Evolutionary conservation across 2,113 vertebrate genomes (phyloP).

Genomic region (Antidorcas marsupialis): DNA sequence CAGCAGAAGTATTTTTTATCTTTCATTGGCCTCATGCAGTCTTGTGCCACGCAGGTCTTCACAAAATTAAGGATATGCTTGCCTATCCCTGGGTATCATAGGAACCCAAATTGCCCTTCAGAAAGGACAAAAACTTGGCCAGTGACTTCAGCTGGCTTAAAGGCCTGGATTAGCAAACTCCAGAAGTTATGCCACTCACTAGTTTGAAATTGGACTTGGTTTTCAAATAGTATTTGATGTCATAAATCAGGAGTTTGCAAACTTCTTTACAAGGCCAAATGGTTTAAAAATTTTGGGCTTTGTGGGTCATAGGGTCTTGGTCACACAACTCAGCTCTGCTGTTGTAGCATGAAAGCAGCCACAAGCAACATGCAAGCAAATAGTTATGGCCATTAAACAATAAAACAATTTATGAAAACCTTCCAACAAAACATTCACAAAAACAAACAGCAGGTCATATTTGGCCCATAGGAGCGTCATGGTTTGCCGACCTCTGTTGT

Average conservation of each 20-base stretch:
- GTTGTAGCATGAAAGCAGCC: not conserved
- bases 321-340: not conserved
- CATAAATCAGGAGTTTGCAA: not conserved
- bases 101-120: slow-evolving; percentile 24
- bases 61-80: not conserved
- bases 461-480: not conserved
- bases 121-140: slow-evolving; percentile 31
- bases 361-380: not conserved
- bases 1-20: not conserved
- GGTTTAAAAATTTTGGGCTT: not conserved
- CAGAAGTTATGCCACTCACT: not conserved
- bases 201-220: not conserved
- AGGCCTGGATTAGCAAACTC: not conserved
- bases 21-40: not conserved
- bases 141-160: not conserved
- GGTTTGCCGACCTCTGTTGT: not conserved
- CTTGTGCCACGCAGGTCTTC: not conserved
- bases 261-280: not conserved
- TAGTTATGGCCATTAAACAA: not conserved
- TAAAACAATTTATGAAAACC: not conserved
- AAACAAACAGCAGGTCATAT: not conserved
- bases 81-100: not conserved
- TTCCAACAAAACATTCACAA: not conserved
- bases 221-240: slow-evolving; percentile 27
- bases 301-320: not conserved